A percentile compares a stretch with the other conserved stretches of the same genome.
phyloP scores from a whole-genome alignment of 2,113 vertebrate genomes.

The Sebastes fasciatus region DNA sequence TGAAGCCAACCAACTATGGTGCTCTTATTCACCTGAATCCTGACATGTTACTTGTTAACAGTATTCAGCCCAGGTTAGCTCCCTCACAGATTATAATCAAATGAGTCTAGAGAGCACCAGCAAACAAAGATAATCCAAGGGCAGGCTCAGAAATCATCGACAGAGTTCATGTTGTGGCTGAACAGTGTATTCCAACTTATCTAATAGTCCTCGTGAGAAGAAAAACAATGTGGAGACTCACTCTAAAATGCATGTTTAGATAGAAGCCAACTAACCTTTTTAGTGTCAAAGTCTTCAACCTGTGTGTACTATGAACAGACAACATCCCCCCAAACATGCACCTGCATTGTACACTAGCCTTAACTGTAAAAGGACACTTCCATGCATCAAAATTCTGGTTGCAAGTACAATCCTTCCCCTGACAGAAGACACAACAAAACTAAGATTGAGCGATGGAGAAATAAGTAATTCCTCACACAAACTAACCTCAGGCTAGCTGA shows the following conservation, averaged over 20 bases:
- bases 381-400: background rate
- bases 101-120: conserved; percentile 38
- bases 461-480: background rate
- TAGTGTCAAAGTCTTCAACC: conserved; percentile 7
- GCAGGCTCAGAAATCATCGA: conserved; percentile 75
- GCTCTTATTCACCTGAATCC: background rate
- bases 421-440: background rate
- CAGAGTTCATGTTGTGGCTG: conserved; percentile 67
- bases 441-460: background rate
- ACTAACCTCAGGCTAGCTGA: conserved; percentile 3
- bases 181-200: conserved; percentile 28
- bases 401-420: background rate
- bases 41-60: background rate
- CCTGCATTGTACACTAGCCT: background rate
- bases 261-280: background rate
- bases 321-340: background rate
- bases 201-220: conserved; percentile 4
- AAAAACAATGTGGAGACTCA: conserved; percentile 21
- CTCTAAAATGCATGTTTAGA: background rate
- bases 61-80: conserved; percentile 7
- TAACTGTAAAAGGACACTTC: background rate
- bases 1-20: background rate
- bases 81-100: conserved; percentile 30
- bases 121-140: conserved; percentile 70
- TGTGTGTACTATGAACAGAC: conserved; percentile 11